A percentile compares a stretch with the other conserved stretches of the same genome.
Conservation (phyloP, 1,140 invertebrate genomes). For the Eurosta solidaginis region DNA sequence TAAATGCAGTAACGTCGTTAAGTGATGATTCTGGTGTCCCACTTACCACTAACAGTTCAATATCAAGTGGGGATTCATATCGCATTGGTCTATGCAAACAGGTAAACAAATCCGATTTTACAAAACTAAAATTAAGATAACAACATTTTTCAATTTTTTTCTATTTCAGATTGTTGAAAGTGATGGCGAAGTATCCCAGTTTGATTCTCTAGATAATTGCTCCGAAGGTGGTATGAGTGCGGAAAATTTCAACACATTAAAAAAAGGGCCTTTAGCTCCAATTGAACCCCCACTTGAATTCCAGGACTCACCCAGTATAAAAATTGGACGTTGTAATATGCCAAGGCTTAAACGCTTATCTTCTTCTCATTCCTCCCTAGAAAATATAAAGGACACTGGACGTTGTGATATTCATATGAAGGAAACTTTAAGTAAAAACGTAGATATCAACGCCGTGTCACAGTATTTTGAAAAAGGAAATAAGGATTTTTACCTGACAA, state of each 20-base stretch:
- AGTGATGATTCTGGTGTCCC: conserved; percentile 66
- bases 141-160: background rate
- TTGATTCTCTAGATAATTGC: conserved; percentile 69
- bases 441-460: background rate
- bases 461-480: conserved; percentile 20
- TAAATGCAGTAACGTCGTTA: conserved; percentile 57
- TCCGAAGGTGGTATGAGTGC: conserved; percentile 72
- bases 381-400: conserved; percentile 47
- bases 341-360: conserved; percentile 55
- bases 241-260: conserved; percentile 80
- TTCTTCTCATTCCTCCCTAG: conserved; percentile 55
- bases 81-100: conserved; percentile 60
- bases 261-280: conserved; percentile 73
- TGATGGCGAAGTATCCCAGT: conserved; percentile 70
- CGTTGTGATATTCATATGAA: background rate
- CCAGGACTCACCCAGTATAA: conserved; percentile 63
- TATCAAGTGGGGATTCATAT: conserved; percentile 64
- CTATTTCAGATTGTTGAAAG: conserved; percentile 67
- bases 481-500: conserved; percentile 54
- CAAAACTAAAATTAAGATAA: background rate
- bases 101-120: conserved; percentile 61
- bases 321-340: conserved; percentile 53
- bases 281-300: conserved; percentile 82
- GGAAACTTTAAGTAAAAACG: background rate
- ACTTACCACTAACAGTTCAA: conserved; percentile 63